Evolutionary conservation across 1,140 invertebrate species (phyloP).

Genomic region (Saccostrea echinata): DNA sequence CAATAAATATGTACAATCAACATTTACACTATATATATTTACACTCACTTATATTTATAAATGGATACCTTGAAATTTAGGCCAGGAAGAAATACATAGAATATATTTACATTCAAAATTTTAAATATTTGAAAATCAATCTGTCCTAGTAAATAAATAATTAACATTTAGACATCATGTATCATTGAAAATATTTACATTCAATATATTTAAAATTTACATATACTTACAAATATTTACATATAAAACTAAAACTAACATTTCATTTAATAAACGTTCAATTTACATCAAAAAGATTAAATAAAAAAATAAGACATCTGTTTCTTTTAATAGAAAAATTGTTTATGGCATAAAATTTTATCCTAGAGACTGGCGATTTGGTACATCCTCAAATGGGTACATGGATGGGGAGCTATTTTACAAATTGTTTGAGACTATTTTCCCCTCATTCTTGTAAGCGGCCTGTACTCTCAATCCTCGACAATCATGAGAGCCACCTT

Average conservation of each 20-base stretch:
- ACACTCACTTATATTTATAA: too few relatives aligned
- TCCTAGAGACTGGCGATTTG: neutral
- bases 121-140: neutral
- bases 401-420: conserved; percentile 37
- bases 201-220: neutral
- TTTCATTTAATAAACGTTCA: too few relatives aligned
- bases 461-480: conserved; percentile 9
- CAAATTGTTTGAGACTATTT: neutral
- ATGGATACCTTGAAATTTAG: too few relatives aligned
- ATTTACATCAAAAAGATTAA: too few relatives aligned
- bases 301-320: too few relatives aligned
- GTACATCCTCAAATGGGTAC: neutral
- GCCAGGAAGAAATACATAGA: neutral
- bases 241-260: too few relatives aligned
- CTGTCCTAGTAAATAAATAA: neutral
- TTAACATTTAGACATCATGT: neutral
- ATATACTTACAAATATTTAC: neutral
- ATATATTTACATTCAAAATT: neutral
- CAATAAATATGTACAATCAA: neutral
- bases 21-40: neutral
- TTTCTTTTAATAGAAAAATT: too few relatives aligned
- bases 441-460: neutral
- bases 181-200: neutral
- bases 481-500: conserved; percentile 43
- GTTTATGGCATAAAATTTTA: too few relatives aligned